Conservation (phyloP, 1,140 invertebrate species). For the Halesus radiatus region DNA sequence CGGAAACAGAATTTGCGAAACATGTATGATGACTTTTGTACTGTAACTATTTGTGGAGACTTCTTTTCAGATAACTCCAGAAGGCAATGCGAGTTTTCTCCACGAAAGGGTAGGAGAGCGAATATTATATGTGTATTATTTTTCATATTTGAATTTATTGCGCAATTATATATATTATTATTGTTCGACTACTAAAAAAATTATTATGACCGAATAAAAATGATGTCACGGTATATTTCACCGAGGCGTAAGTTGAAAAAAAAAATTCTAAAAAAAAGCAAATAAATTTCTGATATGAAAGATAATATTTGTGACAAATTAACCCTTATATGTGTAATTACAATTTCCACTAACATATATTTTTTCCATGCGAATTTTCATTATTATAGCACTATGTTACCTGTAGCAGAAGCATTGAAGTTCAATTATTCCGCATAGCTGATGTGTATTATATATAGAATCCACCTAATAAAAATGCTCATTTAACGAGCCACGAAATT, state of each 20-base stretch:
- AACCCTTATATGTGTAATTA: too few relatives aligned
- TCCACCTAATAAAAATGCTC: not conserved
- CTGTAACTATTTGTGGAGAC: not conserved
- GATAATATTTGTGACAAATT: too few relatives aligned
- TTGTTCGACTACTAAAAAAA: too few relatives aligned
- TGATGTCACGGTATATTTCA: too few relatives aligned
- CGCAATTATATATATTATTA: conserved; percentile 2
- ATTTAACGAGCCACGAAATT: conserved; percentile 8
- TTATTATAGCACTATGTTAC: too few relatives aligned
- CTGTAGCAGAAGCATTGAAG: too few relatives aligned
- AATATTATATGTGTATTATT: not conserved
- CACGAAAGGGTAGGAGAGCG: conserved; percentile 8
- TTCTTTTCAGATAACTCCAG: conserved; percentile 8
- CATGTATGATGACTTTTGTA: not conserved
- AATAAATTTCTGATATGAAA: too few relatives aligned
- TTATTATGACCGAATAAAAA: too few relatives aligned
- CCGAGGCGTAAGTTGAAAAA: too few relatives aligned
- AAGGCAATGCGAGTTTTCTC: not conserved
- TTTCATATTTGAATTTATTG: conserved; percentile 5
- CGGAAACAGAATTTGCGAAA: not conserved
- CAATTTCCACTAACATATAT: not conserved
- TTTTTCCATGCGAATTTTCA: not conserved
- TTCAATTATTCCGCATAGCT: too few relatives aligned
- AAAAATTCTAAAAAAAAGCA: too few relatives aligned
- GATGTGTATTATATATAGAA: too few relatives aligned